Conservation (phyloP, 2,797 vertebrate species). For the Fratercula arctica region DNA sequence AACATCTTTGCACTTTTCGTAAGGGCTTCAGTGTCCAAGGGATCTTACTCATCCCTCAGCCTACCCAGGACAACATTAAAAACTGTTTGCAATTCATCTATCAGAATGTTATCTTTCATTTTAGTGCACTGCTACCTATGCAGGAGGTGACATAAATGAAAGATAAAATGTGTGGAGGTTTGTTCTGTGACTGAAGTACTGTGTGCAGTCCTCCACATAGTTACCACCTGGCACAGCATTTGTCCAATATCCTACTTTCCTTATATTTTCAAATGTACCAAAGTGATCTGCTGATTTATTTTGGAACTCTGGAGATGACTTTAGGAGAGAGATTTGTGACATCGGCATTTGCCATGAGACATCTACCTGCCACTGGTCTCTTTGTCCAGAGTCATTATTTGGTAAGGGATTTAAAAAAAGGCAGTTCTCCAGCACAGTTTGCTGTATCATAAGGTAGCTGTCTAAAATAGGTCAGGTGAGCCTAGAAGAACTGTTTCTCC, state of each 20-base stretch:
- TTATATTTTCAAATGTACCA: neutral
- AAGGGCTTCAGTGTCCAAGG: neutral
- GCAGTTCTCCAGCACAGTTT: neutral
- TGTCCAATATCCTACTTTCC: neutral
- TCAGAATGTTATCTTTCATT: neutral
- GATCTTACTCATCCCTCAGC: neutral
- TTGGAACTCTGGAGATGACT: neutral
- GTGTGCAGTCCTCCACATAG: neutral
- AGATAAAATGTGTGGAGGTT: neutral
- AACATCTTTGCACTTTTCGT: neutral
- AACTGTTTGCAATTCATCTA: neutral
- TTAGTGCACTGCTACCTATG: neutral
- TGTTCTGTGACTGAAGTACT: neutral
- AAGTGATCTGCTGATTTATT: neutral
- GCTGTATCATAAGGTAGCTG: accelerated
- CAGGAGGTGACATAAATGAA: neutral
- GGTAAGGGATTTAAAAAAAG: neutral
- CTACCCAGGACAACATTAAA: neutral
- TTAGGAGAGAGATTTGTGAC: neutral
- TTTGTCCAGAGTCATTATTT: neutral
- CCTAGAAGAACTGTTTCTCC: neutral
- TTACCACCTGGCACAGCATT: neutral
- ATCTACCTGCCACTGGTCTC: neutral
- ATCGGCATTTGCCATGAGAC: neutral
- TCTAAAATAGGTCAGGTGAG: neutral